These are phyloP conservation scores for Heliconius erato DNA, from an alignment of 2,888 invertebrate genomes.

Conservation along the genomic window DNA sequence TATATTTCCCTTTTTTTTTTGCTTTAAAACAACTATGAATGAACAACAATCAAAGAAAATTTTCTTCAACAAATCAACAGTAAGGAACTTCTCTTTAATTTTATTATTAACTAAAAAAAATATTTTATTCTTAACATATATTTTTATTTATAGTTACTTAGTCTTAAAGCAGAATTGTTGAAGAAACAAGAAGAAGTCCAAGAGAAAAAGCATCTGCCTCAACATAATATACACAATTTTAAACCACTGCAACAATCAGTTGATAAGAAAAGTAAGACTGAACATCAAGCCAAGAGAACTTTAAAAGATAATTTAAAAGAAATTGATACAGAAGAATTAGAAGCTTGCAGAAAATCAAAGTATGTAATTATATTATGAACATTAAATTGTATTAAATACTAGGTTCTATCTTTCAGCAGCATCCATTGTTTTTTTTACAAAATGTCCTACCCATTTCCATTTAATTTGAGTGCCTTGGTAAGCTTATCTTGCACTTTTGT, in stretches of 20 bases:
- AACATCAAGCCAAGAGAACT: conserved; percentile 63
- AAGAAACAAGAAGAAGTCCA: conserved; percentile 94
- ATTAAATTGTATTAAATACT: not conserved
- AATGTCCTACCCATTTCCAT: too few species aligned
- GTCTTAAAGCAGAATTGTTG: conserved; percentile 95
- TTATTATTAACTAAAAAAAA: not conserved
- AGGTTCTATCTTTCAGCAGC: not conserved
- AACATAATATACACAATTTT: conserved; percentile 83
- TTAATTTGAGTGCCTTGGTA: too few species aligned
- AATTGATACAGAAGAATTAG: conserved; percentile 76
- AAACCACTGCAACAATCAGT: conserved; percentile 66
- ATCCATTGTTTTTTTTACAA: too few species aligned
- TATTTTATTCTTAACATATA: conserved; percentile 19
- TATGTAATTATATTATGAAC: conserved; percentile 57
- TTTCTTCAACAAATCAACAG: conserved; percentile 84
- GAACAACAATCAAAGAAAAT: conserved; percentile 75
- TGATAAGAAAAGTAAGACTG: conserved; percentile 67
- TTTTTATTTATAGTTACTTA: conserved; percentile 83
- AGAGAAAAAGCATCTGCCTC: conserved; percentile 86
- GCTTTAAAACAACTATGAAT: conserved; percentile 62
- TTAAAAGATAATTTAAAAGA: conserved; percentile 74
- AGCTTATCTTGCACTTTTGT: too few species aligned
- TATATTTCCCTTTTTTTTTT: not conserved
- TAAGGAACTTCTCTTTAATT: conserved; percentile 61
- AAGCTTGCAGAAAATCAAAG: conserved; percentile 80